Evolutionary conservation across 2,797 vertebrate species (phyloP).

Genomic region (Florisuga fusca): DNA sequence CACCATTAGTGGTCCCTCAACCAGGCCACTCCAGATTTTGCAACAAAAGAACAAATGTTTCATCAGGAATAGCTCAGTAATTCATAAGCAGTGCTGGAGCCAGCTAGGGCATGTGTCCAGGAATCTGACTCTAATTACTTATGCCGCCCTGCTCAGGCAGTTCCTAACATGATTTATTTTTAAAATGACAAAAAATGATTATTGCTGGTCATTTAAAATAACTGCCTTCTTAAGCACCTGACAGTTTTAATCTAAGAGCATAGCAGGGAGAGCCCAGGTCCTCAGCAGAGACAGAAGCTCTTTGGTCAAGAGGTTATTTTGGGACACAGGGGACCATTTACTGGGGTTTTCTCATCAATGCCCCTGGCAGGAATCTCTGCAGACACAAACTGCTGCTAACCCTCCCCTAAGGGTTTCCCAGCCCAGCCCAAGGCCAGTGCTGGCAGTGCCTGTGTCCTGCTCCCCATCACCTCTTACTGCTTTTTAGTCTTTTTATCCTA

Average conservation of each 20-base stretch:
- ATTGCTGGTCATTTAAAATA: conserved; percentile 61
- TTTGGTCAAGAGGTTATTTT: neutral
- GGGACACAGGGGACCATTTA: neutral
- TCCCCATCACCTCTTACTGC: neutral
- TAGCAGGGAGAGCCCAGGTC: neutral
- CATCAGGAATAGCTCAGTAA: neutral
- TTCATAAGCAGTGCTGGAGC: neutral
- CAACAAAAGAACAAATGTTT: neutral
- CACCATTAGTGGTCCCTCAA: neutral
- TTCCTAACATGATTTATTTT: conserved; percentile 55
- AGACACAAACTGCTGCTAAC: neutral
- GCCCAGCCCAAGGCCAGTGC: accelerated
- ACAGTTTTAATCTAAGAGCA: neutral
- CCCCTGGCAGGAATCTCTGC: neutral
- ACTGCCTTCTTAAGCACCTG: conserved; percentile 3
- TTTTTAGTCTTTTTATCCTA: neutral
- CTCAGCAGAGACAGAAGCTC: neutral
- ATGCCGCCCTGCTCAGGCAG: conserved; percentile 54
- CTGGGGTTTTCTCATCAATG: neutral
- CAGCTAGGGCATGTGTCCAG: neutral
- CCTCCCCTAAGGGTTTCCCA: accelerated
- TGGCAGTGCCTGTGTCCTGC: accelerated
- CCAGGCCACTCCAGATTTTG: neutral
- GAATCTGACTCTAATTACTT: conserved; percentile 47
- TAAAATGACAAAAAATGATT: conserved; percentile 24